Base-by-base conservation (phyloP, 2,797 vertebrate genomes). In the Sebastes aleutianus region DNA sequence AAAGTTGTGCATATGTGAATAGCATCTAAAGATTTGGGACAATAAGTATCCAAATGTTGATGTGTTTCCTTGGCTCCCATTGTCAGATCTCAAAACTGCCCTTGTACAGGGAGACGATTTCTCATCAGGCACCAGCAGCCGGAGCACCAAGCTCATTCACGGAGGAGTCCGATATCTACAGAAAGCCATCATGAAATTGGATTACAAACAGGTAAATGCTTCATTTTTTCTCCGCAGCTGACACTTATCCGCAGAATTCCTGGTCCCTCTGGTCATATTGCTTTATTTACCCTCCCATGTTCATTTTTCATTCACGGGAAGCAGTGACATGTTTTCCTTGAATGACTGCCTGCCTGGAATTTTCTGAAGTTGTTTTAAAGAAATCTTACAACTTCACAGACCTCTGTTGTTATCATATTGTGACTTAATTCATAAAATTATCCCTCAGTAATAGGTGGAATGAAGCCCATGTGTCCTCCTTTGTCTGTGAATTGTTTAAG, bases 161-260 rank as follows among this genome's bases (percentile, higher is more conserved):
- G 95, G 97, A 93, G 97, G 98, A 94, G 98, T 99, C 94, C 96
- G 97, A 94, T 99, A 98, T 94, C 97, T 98, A 94, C 98, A 99
- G 96, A 99, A 97, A 97, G 99, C 98, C 96, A 96, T 99, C 97
- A 97, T 96, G 97, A 97, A 97, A 95, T 92, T 97, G 95, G 97
- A 99, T 97, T 96, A 98, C 50, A 97, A 99, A 96, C 98, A 99
- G 99, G 99, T 99, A 98, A 97, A 96, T 97, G 96, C 96, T 96
- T 97, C 96, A 97, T 96, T 96, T 96, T 96, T 96, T 95, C 95
- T 95, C 94, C 76, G 84, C 90, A 93, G 94, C 92, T 96, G 95
- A 96, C 96, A 96, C 95, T 96, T 95, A 96, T 96, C 95, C 80
- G 90, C 88, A 91, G 93, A 96, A 96, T 96, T 96, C 94, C 95